Evolutionary conservation across 2,113 vertebrate genomes (phyloP), one percentile per base, ranked within the genome.

Genomic region (Nipponia nippon): DNA sequence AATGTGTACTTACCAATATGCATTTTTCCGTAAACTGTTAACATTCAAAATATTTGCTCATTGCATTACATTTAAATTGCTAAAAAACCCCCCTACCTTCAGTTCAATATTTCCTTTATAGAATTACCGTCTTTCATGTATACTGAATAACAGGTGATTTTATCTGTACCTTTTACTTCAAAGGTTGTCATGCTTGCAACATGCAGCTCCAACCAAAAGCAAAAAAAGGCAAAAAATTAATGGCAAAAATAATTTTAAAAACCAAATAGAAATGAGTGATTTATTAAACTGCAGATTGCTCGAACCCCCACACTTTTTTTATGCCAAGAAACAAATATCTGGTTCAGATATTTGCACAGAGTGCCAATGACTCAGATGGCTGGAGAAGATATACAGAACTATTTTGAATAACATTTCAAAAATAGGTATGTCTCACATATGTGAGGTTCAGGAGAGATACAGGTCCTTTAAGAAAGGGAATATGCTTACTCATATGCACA

Each of bases 291-390:
- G 69, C 69, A 78, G 84, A 86, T 76, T 89, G 93, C 58, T 89
- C 0, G 0, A 94, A 61, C 77, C 47, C 76, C 67, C 90, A 67
- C 91, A 79, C 44, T 53, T 76, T 75, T 83, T 83, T 95, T 23
- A 81, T 46, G 89, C 91, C 90, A 94, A 91, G 47, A 91, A 91
- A 42, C 69, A 93, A 95, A n/a, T 91, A 79, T 42, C 80, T 94
- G 70, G 77, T 95, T 97, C 81, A 78, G 55, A n/a, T n/a, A n/a
- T n/a, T n/a, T n/a, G n/a, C n/a, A n/a, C 30, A 72, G 72, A 81
- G 88, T 44, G 91, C 49, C 82, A 90, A 88, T 89, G 23, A 93
- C 85, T 96, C 93, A 78, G 62, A 95, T 56, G 52, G 52, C 3
- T 94, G 75, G 53, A 17, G 65, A 80, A 69, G 44, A 90, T 32